These are phyloP conservation scores for Drosophila pruinosa DNA, from an alignment of 1,140 invertebrate species.

Conservation along the genomic window DNA sequence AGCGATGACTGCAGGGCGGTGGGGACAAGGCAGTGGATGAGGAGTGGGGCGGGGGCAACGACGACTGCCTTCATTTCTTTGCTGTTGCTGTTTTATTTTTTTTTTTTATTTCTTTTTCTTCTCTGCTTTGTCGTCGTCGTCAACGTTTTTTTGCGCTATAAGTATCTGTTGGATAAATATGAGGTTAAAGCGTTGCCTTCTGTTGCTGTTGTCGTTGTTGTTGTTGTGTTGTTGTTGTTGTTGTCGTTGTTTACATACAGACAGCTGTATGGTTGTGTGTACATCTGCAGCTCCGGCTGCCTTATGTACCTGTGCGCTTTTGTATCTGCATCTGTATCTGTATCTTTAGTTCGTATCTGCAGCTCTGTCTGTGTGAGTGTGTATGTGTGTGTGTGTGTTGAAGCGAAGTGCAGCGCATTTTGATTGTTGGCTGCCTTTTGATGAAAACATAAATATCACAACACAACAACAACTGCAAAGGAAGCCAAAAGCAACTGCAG, in stretches of 20 bases:
- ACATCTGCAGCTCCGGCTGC: neutral
- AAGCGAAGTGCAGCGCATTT: constrained; percentile 71
- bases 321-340: constrained; percentile 41
- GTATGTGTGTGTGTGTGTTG: constrained; percentile 32
- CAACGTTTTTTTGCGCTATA: constrained; percentile 64
- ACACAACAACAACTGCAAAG: constrained; percentile 25
- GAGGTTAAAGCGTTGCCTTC: constrained; percentile 81
- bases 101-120: constrained; percentile 24
- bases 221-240: neutral
- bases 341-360: constrained; percentile 36
- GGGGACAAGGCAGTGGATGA: neutral
- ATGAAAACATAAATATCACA: constrained; percentile 79
- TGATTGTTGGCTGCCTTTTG: constrained; percentile 79
- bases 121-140: constrained; percentile 52
- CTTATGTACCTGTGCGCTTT: constrained; percentile 47
- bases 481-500: constrained; percentile 40
- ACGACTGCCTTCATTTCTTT: constrained; percentile 46
- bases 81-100: constrained; percentile 14
- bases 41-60: neutral
- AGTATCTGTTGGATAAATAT: constrained; percentile 83
- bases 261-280: constrained; percentile 19
- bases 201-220: constrained; percentile 34
- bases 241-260: constrained; percentile 26
- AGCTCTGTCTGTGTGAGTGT: constrained; percentile 35
- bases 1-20: neutral